Base-by-base conservation (phyloP, 92 coral and sea anemone species). In the Porites evermanni region DNA sequence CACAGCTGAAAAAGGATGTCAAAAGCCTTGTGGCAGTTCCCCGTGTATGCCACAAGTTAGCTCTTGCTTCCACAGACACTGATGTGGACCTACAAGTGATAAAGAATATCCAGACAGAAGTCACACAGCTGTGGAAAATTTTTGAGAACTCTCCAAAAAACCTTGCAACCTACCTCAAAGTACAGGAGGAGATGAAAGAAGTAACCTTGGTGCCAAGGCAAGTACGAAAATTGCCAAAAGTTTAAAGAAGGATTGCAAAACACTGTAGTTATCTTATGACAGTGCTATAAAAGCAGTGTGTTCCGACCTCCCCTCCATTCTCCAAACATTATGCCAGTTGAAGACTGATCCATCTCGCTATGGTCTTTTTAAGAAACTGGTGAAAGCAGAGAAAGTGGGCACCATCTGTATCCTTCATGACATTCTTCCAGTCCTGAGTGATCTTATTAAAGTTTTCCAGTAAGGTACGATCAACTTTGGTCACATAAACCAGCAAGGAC, bases 231-330 rank as follows among this genome's bases (percentile, higher is more conserved):
- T 80, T 67, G 61, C 65, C 80, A 72, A 60, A 53, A 17, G 78
- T 72, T 20, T 65, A 8, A n/a, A n/a, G n/a, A 77, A 61, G 80
- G 89, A 59, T 58, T 86, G 53, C 79, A 87, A 19, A 77, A 87
- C 76, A 71, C 52, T 14, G 24, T 86, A 72, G 67, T 79, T 54
- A 87, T 56, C 67, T 60, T 76, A 6, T 76, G 68, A 76, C 80
- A 58, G 56, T 60, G 80, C 67, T 53, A 56, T 59, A 24, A 53
- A 47, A 7, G 56, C 64, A 74, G 78, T 78, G 12, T 78, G 72
- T 60, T 77, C 70, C 29, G 81, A 77, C 70, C 81, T 77, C 8
- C 81, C 81, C 7, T 63, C 70, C 60, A 64, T 78, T 60, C 70
- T 78, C 14, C 82, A 78, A 63, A 78, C 71, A 12, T 51, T 78